phyloP scores from a whole-genome alignment of 2,113 vertebrate genomes.

The Ciconia maguari region DNA sequence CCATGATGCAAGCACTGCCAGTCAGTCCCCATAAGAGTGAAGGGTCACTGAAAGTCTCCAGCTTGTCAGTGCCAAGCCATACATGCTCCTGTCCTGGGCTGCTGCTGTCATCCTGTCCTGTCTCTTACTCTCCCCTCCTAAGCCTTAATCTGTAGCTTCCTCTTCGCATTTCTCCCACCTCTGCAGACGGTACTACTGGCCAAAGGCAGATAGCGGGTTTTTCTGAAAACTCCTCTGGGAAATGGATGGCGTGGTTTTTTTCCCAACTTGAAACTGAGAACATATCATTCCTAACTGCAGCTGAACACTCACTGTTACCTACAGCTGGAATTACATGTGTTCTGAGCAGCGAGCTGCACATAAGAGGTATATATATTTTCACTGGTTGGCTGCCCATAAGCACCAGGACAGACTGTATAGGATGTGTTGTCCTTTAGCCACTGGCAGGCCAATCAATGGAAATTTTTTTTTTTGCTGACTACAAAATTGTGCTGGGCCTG shows the following conservation, averaged over 20 bases:
- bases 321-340: background rate
- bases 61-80: background rate
- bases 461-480: background rate
- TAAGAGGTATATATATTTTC: background rate
- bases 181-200: background rate
- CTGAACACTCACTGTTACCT: background rate
- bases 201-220: background rate
- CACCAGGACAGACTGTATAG: background rate
- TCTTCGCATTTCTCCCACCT: background rate
- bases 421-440: background rate
- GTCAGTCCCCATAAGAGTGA: fast-evolving
- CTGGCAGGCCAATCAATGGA: background rate
- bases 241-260: background rate
- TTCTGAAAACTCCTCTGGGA: background rate
- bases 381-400: background rate
- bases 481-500: background rate
- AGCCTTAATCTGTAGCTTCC: background rate
- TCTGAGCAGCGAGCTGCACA: background rate
- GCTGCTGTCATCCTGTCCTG: background rate
- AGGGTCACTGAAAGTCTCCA: background rate
- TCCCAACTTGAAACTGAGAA: background rate
- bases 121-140: fast-evolving
- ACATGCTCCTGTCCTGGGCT: background rate
- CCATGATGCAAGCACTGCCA: background rate
- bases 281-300: background rate